Evolutionary conservation across 2,113 vertebrate species (phyloP).

Genomic region (Equus quagga): DNA sequence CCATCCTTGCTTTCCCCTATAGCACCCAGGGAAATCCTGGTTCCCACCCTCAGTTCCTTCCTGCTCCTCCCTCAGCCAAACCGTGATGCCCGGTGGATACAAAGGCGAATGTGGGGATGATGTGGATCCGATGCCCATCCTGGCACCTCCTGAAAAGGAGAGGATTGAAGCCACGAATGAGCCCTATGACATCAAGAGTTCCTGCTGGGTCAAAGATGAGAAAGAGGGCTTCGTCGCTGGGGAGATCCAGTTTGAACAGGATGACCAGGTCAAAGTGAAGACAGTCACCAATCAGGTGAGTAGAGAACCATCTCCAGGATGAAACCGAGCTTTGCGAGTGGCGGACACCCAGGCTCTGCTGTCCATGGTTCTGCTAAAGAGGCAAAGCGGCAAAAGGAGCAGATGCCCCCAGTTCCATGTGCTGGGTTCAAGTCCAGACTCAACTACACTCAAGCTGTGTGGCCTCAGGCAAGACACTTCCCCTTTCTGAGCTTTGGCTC

Average conservation of each 20-base stretch:
- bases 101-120: conserved; percentile 66
- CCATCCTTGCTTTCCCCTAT: not conserved
- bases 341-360: not conserved
- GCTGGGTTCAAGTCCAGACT: not conserved
- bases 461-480: not conserved
- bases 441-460: not conserved
- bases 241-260: conserved; percentile 77
- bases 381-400: not conserved
- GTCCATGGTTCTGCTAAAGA: not conserved
- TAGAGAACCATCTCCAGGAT: not conserved
- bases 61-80: conserved; percentile 36
- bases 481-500: not conserved
- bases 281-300: conserved; percentile 63
- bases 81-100: conserved; percentile 47
- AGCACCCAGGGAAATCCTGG: conserved; percentile 7
- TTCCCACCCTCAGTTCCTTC: not conserved
- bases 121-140: conserved; percentile 68
- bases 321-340: not conserved
- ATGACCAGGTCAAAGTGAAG: conserved; percentile 66
- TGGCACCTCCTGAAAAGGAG: conserved; percentile 71
- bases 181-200: conserved; percentile 74
- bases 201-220: conserved; percentile 71
- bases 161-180: conserved; percentile 64
- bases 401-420: not conserved
- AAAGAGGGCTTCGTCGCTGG: conserved; percentile 70